These are phyloP conservation scores for Alloscopus bannaensis DNA, from an alignment of 2,888 invertebrate genomes.

Conservation along the genomic window DNA sequence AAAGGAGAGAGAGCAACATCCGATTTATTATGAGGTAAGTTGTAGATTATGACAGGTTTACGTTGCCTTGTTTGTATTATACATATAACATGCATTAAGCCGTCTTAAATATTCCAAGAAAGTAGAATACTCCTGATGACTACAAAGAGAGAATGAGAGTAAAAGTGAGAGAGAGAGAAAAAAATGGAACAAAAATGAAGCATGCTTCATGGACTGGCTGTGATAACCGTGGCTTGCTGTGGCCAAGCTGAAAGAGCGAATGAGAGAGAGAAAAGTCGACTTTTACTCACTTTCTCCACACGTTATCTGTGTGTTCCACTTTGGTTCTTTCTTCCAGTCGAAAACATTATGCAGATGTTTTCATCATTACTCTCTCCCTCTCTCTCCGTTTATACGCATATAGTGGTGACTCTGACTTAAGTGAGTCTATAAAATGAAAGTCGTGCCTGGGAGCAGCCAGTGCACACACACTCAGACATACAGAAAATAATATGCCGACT, in stretches of 20 bases:
- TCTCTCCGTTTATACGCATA: too few species aligned
- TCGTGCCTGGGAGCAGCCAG: too few species aligned
- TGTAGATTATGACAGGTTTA: slow-evolving; percentile 38
- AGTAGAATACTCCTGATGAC: neutral
- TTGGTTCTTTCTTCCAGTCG: slow-evolving; percentile 21
- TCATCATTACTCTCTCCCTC: too few species aligned
- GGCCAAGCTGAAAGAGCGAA: too few species aligned
- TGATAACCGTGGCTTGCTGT: too few species aligned
- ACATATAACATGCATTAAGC: neutral
- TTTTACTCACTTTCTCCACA: neutral
- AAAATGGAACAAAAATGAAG: neutral
- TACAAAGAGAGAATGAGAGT: neutral
- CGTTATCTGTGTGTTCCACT: slow-evolving; percentile 15
- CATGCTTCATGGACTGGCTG: too few species aligned
- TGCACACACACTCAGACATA: too few species aligned
- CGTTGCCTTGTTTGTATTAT: neutral
- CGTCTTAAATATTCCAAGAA: slow-evolving; percentile 3
- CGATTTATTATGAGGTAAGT: slow-evolving; percentile 52
- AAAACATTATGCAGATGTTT: slow-evolving; percentile 58
- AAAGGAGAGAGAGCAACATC: slow-evolving; percentile 52
- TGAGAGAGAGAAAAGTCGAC: too few species aligned
- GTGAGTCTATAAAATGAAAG: too few species aligned
- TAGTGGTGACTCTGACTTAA: too few species aligned
- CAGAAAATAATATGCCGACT: too few species aligned
- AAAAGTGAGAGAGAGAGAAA: neutral